Percentiles rank a stretch among this genome's conserved stretches.
These are phyloP conservation scores for Bucco capensis DNA, from an alignment of 2,113 vertebrate genomes.

Conservation along the genomic window DNA sequence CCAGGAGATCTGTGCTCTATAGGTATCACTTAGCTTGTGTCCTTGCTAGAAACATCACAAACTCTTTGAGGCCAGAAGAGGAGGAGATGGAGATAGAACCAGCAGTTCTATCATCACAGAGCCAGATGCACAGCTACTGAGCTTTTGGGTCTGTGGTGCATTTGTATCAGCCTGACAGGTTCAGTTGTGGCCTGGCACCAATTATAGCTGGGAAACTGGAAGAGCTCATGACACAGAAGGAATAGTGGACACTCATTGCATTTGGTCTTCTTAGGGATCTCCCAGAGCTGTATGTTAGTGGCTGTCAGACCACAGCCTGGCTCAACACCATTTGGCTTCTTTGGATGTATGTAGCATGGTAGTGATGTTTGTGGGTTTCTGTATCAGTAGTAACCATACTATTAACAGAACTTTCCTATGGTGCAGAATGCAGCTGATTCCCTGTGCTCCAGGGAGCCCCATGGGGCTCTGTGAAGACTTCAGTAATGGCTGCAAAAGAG, in stretches of 20 bases:
- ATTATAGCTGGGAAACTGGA: not conserved
- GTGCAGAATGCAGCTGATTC: not conserved
- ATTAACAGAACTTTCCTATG: not conserved
- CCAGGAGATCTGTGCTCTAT: not conserved
- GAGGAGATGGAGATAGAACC: not conserved
- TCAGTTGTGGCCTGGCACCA: not conserved
- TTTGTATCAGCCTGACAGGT: not conserved
- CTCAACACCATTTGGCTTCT: not conserved
- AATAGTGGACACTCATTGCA: rapidly evolving
- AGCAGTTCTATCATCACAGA: not conserved
- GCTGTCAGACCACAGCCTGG: not conserved
- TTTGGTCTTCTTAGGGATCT: not conserved
- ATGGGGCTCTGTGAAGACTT: not conserved
- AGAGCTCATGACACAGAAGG: not conserved
- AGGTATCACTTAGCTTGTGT: not conserved
- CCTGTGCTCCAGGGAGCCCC: not conserved
- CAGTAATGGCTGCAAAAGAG: not conserved
- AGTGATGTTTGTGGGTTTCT: not conserved
- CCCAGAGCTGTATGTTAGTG: not conserved
- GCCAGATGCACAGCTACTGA: not conserved
- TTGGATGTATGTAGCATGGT: not conserved
- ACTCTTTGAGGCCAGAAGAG: not conserved
- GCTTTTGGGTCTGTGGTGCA: not conserved
- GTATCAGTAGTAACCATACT: not conserved
- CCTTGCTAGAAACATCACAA: not conserved